These are phyloP conservation scores for Pseudorasbora parva DNA, from an alignment of 2,113 vertebrate species.

Conservation along the genomic window DNA sequence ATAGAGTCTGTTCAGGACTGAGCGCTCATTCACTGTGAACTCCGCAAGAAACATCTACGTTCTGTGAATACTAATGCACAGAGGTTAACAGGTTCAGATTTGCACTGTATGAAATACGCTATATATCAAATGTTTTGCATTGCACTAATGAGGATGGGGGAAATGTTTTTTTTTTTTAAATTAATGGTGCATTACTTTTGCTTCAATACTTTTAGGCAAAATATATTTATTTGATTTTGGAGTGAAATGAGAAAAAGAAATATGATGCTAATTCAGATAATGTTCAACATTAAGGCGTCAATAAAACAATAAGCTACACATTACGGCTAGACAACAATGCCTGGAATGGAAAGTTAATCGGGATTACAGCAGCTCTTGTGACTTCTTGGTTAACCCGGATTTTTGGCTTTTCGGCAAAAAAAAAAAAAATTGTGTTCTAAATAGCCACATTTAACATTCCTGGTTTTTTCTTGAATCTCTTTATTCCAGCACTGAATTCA, in stretches of 20 bases:
- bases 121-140: background rate
- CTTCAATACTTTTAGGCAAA: background rate
- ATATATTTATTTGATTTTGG: background rate
- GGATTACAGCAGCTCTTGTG: constrained; percentile 75
- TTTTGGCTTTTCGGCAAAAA: constrained; percentile 29
- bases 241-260: background rate
- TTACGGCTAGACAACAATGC: constrained; percentile 53
- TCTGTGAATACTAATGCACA: constrained; percentile 1
- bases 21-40: background rate
- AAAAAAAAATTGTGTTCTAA: background rate
- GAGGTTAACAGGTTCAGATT: background rate
- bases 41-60: background rate
- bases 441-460: constrained; percentile 8
- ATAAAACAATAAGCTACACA: constrained; percentile 66
- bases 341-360: constrained; percentile 72
- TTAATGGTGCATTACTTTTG: background rate
- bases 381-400: constrained; percentile 70
- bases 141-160: background rate
- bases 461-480: constrained; percentile 19
- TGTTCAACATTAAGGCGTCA: constrained; percentile 45
- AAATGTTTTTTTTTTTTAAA: too few species aligned
- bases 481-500: constrained; percentile 40
- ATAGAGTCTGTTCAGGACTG: background rate
- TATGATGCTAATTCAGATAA: constrained; percentile 35
- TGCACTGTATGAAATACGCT: background rate